Evolutionary conservation across 2,797 vertebrate genomes (phyloP), one percentile per base, ranked within the genome.

Genomic region (Lycodopsis pacificus): DNA sequence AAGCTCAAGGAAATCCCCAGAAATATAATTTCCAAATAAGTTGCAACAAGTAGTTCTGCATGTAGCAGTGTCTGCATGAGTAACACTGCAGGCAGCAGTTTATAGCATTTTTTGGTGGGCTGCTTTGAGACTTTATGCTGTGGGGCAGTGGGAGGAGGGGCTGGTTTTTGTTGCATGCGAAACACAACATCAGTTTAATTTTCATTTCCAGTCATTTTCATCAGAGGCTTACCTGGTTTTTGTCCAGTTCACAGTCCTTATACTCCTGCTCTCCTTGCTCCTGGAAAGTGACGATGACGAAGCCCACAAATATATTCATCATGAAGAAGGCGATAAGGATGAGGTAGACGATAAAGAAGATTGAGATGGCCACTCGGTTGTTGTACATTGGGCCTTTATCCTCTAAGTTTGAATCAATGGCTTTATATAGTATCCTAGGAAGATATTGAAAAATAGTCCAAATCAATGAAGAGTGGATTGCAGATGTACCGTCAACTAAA

Each of bases 251-350:
- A 25, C 97, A 98, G 91, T 98, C 95, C 89, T 97, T 97, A 87
- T 97, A 98, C 81, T 98, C 97, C 0, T 96, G 97, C 88, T 98
- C 97, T 1, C 97, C 97, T 81, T 98, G 97, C 76, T 97, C 97
- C 91, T 98, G 97, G 90, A 98, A 98, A 79, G 97, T 98, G 81
- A 98, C 97, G 0, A 98, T 97, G 84, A 98, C 96, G 10, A 98
- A 98, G 59, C 97, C 97, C 76, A 98, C 97, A 0, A 98, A 98
- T 91, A 98, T 98, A 84, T 98, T 98, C 97, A 98, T 98, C 97
- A 98, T 98, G 93, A 98, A 98, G 92, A 98, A 98, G 79, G 97
- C 97, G 4, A 98, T 97, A 70, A 98, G 96, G 90, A 98, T 97
- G 89, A 98, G 96, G 92, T 98, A 98, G 90, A 96, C 85, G 76